Evolutionary conservation across 2,797 vertebrate genomes (phyloP).

Genomic region (Nannoperca obscura): DNA sequence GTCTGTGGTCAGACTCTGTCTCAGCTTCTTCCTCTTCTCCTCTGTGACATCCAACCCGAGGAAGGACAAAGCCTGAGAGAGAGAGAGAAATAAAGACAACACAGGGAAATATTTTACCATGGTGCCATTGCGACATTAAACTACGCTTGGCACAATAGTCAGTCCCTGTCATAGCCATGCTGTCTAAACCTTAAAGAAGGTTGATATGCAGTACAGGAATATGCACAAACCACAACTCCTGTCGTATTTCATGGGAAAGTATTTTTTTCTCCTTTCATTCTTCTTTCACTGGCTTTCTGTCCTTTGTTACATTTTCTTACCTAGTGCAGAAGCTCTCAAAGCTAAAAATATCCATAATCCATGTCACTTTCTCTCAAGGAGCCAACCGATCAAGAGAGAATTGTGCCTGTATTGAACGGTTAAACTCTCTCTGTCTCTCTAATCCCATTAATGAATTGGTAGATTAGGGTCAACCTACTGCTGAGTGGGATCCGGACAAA

Average conservation of each 20-base stretch:
- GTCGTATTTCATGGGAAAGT: not conserved
- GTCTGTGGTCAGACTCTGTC: conserved; percentile 87
- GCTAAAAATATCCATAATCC: conserved; percentile 37
- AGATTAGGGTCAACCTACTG: conserved; percentile 35
- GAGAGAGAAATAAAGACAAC: not conserved
- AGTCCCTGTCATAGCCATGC: not conserved
- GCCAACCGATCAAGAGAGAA: conserved; percentile 31
- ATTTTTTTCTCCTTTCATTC: not conserved
- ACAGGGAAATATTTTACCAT: too few relatives aligned
- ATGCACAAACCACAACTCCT: not conserved
- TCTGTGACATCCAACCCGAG: conserved; percentile 89
- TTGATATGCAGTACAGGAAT: not conserved
- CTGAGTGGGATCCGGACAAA: conserved; percentile 14
- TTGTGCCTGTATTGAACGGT: conserved; percentile 20
- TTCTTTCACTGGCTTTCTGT: not conserved
- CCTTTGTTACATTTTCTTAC: conserved; percentile 1
- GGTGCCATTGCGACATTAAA: too few relatives aligned
- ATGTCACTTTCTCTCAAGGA: conserved; percentile 11
- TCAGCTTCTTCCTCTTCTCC: conserved; percentile 88
- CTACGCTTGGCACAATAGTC: not conserved
- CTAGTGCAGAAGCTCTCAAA: not conserved
- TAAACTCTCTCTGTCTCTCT: conserved; percentile 26
- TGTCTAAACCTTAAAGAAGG: not conserved
- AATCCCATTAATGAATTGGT: conserved; percentile 56
- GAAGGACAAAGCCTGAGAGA: conserved; percentile 88